phyloP scores from a whole-genome alignment of 2,113 vertebrate species.

The Acrocephalus arundinaceus region DNA sequence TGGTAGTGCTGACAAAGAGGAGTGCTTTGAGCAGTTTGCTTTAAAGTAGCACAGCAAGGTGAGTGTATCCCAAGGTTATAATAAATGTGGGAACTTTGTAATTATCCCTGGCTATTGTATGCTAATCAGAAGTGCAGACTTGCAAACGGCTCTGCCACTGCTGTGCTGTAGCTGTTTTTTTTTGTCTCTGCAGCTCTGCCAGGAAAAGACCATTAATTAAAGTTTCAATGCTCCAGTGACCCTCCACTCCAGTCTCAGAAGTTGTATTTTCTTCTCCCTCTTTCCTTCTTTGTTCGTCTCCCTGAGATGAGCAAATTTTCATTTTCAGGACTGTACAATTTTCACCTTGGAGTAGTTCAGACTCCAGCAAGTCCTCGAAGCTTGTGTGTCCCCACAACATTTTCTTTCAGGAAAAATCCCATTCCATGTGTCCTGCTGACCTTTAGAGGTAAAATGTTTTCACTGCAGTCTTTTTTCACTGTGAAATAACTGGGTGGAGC shows the following conservation, averaged over 20 bases:
- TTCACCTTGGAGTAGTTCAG: background rate
- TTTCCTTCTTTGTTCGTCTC: background rate
- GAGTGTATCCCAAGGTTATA: background rate
- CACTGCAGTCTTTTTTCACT: background rate
- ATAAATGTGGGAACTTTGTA: background rate
- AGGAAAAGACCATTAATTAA: constrained; percentile 21
- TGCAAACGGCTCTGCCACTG: background rate
- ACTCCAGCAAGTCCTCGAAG: background rate
- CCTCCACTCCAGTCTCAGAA: background rate
- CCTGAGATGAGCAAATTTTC: background rate
- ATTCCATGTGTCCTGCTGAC: accelerated
- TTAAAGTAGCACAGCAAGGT: background rate
- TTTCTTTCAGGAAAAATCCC: background rate
- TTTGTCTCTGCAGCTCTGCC: background rate
- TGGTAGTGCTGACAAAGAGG: background rate
- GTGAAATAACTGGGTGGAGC: background rate
- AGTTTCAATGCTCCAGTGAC: background rate
- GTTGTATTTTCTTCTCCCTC: background rate
- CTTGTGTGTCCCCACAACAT: background rate
- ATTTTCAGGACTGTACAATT: background rate
- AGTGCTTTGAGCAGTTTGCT: background rate
- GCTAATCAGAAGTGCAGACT: background rate
- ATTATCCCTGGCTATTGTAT: background rate
- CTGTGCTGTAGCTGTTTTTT: background rate
- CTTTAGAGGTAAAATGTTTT: background rate